Evolutionary conservation across 2,797 vertebrate genomes (phyloP).

Genomic region (Australoheros facetus): DNA sequence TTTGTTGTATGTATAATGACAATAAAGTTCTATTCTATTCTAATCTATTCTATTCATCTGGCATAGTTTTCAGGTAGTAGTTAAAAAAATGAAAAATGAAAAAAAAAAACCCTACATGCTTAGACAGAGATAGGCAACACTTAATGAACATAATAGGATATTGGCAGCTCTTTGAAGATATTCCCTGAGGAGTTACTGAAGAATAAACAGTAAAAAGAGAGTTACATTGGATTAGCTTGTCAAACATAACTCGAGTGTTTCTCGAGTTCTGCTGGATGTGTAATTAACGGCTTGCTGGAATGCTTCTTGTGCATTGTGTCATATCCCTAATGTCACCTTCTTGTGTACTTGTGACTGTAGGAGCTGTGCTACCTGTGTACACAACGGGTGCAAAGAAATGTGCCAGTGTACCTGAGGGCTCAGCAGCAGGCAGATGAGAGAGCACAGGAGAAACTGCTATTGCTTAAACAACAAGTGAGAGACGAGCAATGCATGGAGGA

Average conservation of each 20-base stretch:
- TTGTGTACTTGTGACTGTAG: constrained; percentile 55
- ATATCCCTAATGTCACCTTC: not conserved
- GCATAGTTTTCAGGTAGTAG: not conserved
- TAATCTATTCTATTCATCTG: not conserved
- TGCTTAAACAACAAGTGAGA: constrained; percentile 75
- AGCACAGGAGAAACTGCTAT: constrained; percentile 75
- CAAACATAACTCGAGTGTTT: not conserved
- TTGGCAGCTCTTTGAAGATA: not conserved
- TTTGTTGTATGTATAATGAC: too few relatives aligned
- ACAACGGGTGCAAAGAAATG: constrained; percentile 80
- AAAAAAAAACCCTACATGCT: not conserved
- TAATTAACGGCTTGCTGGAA: not conserved
- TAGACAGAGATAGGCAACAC: fast-evolving
- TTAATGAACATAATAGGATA: not conserved
- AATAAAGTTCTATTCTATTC: too few relatives aligned
- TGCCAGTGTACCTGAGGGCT: constrained; percentile 66
- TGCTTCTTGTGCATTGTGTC: not conserved
- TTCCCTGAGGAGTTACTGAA: not conserved
- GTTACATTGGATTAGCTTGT: not conserved
- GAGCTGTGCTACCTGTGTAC: constrained; percentile 88
- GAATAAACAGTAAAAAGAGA: not conserved
- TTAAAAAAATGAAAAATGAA: too few relatives aligned
- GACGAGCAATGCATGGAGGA: constrained; percentile 73
- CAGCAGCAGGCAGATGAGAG: constrained; percentile 74
- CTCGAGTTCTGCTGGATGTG: not conserved